phyloP scores from a whole-genome alignment of 2,888 invertebrate species.

The Deroplatys truncata region DNA sequence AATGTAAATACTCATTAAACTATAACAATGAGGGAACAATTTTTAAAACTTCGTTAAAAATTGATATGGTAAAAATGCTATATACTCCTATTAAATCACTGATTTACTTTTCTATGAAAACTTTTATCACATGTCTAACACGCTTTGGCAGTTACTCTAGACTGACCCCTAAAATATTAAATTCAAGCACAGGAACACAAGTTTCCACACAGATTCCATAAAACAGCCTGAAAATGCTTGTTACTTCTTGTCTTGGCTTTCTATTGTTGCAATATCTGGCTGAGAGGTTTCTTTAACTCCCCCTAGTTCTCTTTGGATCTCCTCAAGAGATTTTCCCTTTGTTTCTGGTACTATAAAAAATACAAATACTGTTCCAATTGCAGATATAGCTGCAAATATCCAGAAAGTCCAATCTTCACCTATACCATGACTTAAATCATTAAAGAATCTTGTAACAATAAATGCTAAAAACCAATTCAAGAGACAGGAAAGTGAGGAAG shows the following conservation, averaged over 20 bases:
- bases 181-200: background rate
- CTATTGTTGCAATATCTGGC: background rate
- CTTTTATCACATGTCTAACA: background rate
- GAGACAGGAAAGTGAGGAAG: slow-evolving; percentile 72
- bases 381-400: slow-evolving; percentile 65
- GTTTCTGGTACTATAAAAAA: slow-evolving; percentile 57
- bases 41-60: background rate
- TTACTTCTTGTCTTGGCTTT: background rate
- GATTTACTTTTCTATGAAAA: background rate
- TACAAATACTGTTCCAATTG: slow-evolving; percentile 63
- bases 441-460: slow-evolving; percentile 66
- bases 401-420: slow-evolving; percentile 66
- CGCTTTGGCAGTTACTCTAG: background rate
- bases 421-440: slow-evolving; percentile 52
- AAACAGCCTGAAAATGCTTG: background rate
- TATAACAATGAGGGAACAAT: background rate
- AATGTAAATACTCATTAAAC: background rate
- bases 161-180: background rate
- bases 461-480: slow-evolving; percentile 81
- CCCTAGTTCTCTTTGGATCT: slow-evolving; percentile 56
- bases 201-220: background rate
- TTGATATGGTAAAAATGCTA: background rate
- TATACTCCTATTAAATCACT: no score
- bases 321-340: slow-evolving; percentile 67
- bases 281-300: background rate